These are phyloP conservation scores for Sterrhoptilus dennistouni DNA, from an alignment of 2,113 vertebrate genomes.

Conservation along the genomic window DNA sequence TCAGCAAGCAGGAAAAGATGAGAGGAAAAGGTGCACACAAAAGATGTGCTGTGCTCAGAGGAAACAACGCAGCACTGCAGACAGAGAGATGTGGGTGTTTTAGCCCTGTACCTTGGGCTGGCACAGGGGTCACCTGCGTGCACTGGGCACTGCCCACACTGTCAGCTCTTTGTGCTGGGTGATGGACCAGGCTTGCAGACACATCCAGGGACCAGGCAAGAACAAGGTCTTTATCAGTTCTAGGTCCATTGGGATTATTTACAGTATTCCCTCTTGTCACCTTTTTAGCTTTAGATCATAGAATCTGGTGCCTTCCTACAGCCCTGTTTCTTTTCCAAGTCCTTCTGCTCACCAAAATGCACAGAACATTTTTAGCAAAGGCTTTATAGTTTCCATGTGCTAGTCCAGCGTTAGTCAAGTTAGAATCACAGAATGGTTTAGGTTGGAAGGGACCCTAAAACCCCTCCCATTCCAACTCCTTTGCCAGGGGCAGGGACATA, in stretches of 20 bases:
- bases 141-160: not conserved
- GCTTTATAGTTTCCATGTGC: not conserved
- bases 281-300: not conserved
- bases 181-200: not conserved
- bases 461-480: not conserved
- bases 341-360: not conserved
- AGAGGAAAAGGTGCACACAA: not conserved
- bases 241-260: not conserved
- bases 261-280: not conserved
- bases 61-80: not conserved
- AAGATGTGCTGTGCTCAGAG: not conserved
- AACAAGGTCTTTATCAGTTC: not conserved
- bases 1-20: not conserved
- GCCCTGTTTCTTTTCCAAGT: not conserved
- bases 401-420: not conserved
- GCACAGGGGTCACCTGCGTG: fast-evolving
- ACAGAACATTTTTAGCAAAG: not conserved
- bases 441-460: not conserved
- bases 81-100: fast-evolving
- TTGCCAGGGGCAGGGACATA: not conserved
- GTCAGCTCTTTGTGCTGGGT: not conserved
- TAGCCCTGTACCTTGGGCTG: not conserved
- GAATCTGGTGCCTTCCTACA: not conserved
- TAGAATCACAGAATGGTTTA: not conserved
- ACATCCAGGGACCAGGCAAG: not conserved